A percentile compares a stretch with the other conserved stretches of the same genome.
These are phyloP conservation scores for Bugulina stolonifera DNA, from an alignment of 2,888 invertebrate genomes.

Conservation along the genomic window DNA sequence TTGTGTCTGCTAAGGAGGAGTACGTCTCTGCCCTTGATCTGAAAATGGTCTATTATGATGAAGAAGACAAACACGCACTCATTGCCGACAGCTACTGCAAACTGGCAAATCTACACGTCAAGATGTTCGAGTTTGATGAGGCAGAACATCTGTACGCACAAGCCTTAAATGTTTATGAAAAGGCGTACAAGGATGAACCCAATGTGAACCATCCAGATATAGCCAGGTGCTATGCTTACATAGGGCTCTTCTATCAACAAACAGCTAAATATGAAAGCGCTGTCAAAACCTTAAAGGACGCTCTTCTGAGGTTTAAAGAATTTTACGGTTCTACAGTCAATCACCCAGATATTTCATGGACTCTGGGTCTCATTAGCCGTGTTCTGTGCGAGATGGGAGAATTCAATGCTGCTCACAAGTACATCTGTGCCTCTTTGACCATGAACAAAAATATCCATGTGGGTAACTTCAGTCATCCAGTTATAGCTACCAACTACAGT, in stretches of 20 bases:
- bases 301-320: neutral
- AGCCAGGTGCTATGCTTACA: neutral
- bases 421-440: neutral
- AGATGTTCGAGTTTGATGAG: neutral
- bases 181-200: neutral
- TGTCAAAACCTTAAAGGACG: neutral
- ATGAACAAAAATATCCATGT: neutral
- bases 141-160: neutral
- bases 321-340: neutral
- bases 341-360: conserved; percentile 6
- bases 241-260: neutral
- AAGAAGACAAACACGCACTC: neutral
- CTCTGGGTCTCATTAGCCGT: neutral
- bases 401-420: neutral
- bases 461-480: neutral
- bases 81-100: neutral
- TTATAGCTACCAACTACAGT: neutral
- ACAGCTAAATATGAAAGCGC: neutral
- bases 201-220: neutral
- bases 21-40: no score
- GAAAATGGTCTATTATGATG: no score
- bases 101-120: neutral
- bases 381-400: neutral
- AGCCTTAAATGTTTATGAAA: neutral
- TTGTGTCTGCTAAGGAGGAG: no score